phyloP scores from a whole-genome alignment of 2,797 vertebrate species.

The Cynopterus sphinx region DNA sequence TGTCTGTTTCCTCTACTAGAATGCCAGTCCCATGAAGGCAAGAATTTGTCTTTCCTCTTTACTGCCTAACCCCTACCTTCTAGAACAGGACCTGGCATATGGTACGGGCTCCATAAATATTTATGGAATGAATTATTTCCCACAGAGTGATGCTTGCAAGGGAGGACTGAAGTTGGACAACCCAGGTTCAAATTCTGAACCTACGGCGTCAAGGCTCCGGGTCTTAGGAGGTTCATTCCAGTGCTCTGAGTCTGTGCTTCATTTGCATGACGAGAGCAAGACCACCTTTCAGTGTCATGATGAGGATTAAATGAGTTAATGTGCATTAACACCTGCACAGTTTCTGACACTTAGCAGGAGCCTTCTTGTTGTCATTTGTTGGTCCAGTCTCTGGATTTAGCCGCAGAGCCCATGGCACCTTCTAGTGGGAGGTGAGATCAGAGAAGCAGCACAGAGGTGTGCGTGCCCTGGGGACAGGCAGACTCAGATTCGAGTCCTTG shows the following conservation, averaged over 20 bases:
- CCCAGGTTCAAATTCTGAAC: neutral
- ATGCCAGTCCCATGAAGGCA: neutral
- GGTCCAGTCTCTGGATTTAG: neutral
- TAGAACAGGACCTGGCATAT: neutral
- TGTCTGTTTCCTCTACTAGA: neutral
- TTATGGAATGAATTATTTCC: neutral
- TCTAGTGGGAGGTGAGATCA: too few species aligned
- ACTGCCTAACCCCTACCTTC: neutral
- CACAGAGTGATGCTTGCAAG: neutral
- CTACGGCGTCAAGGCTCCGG: rapidly evolving
- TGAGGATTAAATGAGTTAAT: neutral
- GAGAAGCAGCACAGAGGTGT: neutral
- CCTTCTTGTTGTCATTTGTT: neutral
- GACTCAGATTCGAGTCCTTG: neutral
- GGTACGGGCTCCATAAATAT: neutral
- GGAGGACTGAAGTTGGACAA: neutral
- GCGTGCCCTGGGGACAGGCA: rapidly evolving
- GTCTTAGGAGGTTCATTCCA: neutral
- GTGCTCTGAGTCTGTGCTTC: neutral
- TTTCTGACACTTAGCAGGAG: neutral
- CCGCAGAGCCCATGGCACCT: rapidly evolving
- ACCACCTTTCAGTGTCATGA: neutral
- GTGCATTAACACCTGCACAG: neutral
- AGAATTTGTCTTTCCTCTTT: neutral
- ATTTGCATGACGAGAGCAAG: neutral